These are phyloP conservation scores for Toxonevra muliebris DNA, from an alignment of 2,888 invertebrate species.

Conservation along the genomic window DNA sequence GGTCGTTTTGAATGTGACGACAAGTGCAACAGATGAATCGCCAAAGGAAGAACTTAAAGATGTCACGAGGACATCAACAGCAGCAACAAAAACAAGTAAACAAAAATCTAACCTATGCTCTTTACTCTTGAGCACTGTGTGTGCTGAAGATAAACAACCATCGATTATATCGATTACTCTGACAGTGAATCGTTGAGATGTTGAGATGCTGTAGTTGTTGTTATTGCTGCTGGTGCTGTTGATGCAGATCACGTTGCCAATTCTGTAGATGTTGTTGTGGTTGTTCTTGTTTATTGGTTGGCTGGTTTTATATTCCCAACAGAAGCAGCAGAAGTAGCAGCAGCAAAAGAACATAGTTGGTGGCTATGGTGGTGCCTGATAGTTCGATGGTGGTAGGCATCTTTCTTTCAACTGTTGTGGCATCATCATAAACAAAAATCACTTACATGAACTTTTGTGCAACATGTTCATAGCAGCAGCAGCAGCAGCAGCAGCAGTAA, in stretches of 20 bases:
- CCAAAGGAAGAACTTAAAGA: conserved; percentile 14
- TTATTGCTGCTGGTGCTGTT: neutral
- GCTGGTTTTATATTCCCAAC: conserved; percentile 24
- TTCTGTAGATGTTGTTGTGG: conserved; percentile 3
- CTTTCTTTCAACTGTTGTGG: conserved; percentile 4
- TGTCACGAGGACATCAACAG: no score
- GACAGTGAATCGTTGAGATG: conserved; percentile 32
- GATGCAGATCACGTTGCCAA: conserved; percentile 26
- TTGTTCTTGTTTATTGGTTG: no score
- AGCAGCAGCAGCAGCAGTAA: no score
- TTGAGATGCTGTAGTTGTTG: neutral
- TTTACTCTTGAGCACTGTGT: no score
- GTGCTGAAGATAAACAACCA: conserved; percentile 36
- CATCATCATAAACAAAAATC: conserved; percentile 41
- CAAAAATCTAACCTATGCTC: no score
- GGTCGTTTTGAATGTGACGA: conserved; percentile 18
- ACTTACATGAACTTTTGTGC: conserved; percentile 42
- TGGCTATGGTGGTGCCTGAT: neutral
- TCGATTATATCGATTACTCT: conserved; percentile 41
- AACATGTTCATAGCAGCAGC: neutral
- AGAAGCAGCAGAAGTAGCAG: conserved; percentile 6
- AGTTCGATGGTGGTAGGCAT: no score
- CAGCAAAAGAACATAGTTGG: neutral
- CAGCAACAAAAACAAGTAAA: no score
- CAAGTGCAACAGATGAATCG: conserved; percentile 29